Evolutionary conservation across 2,113 vertebrate genomes (phyloP).

Genomic region (Petrocephalus zakoni): DNA sequence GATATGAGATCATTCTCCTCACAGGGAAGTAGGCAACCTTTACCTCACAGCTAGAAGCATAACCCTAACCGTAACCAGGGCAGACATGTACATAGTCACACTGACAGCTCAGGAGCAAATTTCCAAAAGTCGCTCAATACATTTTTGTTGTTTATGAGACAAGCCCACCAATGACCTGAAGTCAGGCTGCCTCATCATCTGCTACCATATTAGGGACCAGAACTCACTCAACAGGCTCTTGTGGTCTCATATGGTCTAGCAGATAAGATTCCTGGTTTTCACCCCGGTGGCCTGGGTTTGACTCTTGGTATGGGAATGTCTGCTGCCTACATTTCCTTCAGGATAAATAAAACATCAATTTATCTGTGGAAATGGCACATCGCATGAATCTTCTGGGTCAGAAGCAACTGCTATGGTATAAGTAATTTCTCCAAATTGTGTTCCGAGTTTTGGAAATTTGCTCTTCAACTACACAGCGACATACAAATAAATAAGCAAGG

Average conservation of each 20-base stretch:
- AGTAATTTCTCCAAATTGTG: neutral
- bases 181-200: neutral
- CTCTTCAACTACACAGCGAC: neutral
- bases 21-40: neutral
- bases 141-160: neutral
- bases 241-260: too few relatives aligned
- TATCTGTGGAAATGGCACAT: too few relatives aligned
- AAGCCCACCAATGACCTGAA: neutral
- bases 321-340: too few relatives aligned
- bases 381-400: too few relatives aligned
- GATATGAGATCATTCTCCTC: neutral
- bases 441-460: neutral
- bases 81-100: constrained; percentile 55
- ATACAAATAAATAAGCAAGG: neutral
- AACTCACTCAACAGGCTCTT: neutral
- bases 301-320: too few relatives aligned
- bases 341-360: too few relatives aligned
- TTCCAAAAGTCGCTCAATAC: neutral
- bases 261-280: too few relatives aligned
- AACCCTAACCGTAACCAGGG: constrained; percentile 39
- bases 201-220: neutral
- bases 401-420: neutral
- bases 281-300: too few relatives aligned
- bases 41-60: neutral
- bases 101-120: neutral